A percentile compares a stretch with the other conserved stretches of the same genome.
Evolutionary conservation across 2,797 vertebrate genomes (phyloP).

Genomic region (Okamejei kenojei): DNA sequence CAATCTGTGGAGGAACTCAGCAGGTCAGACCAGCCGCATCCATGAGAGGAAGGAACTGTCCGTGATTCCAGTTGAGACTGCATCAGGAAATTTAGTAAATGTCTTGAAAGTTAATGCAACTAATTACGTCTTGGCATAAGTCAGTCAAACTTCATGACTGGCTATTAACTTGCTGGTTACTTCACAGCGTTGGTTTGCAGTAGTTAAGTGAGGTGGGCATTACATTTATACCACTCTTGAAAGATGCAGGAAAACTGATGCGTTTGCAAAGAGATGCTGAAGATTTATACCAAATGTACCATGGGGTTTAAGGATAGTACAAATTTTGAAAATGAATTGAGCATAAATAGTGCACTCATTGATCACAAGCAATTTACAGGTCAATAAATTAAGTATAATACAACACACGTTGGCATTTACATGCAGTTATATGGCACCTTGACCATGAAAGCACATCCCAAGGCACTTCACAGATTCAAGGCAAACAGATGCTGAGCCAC

Average conservation of each 20-base stretch:
- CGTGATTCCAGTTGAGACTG: too few species aligned
- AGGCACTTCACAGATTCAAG: slow-evolving; percentile 10
- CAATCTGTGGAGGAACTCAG: too few species aligned
- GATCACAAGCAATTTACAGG: neutral
- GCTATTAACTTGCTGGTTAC: too few species aligned
- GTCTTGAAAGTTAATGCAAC: neutral
- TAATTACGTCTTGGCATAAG: neutral
- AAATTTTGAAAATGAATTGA: neutral
- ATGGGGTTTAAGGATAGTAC: neutral
- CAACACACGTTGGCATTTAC: neutral
- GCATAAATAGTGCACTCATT: neutral
- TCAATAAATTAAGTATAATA: slow-evolving; percentile 20
- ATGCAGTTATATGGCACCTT: slow-evolving; percentile 16
- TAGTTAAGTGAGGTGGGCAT: neutral
- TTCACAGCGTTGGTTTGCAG: neutral
- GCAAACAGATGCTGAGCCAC: neutral
- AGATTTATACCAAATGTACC: neutral
- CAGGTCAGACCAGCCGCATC: too few species aligned
- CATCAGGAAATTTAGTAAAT: neutral
- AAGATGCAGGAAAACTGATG: neutral
- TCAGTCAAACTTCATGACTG: neutral
- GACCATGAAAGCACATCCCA: neutral
- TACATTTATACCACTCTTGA: neutral
- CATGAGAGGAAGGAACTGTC: too few species aligned
- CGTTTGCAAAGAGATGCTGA: neutral